phyloP scores from a whole-genome alignment of 53 echinoderm and acorn worm species.

The Pentamera pediparva region DNA sequence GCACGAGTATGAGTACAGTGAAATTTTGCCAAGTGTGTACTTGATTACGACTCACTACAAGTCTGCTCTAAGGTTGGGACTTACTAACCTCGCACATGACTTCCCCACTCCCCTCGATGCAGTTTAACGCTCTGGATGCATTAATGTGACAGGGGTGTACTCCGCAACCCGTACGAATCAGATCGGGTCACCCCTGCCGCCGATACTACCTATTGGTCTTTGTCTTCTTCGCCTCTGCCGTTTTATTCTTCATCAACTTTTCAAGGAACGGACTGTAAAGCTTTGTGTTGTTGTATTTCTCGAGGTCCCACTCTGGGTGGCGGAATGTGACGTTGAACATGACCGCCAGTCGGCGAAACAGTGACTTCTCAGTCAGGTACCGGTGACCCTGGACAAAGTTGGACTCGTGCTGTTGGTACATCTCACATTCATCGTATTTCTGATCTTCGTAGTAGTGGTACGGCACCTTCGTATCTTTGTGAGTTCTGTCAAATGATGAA shows the following conservation, averaged over 20 bases:
- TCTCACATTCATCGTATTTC: constrained; percentile 31
- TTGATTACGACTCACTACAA: too few relatives aligned
- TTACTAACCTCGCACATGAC: too few relatives aligned
- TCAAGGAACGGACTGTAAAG: constrained; percentile 23
- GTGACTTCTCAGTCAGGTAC: constrained; percentile 32
- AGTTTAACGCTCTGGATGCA: too few relatives aligned
- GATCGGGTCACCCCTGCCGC: too few relatives aligned
- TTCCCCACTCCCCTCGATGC: too few relatives aligned
- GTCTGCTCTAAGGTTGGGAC: too few relatives aligned
- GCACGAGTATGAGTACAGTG: too few relatives aligned
- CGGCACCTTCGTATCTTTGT: constrained; percentile 5
- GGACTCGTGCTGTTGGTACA: constrained; percentile 28
- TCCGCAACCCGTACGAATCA: too few relatives aligned
- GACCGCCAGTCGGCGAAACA: constrained; percentile 25
- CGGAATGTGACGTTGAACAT: constrained; percentile 20
- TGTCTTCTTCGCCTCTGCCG: too few relatives aligned
- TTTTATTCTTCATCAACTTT: constrained; percentile 17
- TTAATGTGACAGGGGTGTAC: too few relatives aligned
- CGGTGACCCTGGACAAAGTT: constrained; percentile 25
- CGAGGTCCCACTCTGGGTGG: constrained; percentile 23
- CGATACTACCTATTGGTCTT: too few relatives aligned
- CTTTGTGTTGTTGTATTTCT: constrained; percentile 2
- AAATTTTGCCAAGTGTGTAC: too few relatives aligned
- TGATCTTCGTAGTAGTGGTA: constrained; percentile 33
- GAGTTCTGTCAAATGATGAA: constrained; percentile 2